These are phyloP conservation scores for Acleris laterana DNA, from an alignment of 2,888 invertebrate species.

Conservation along the genomic window DNA sequence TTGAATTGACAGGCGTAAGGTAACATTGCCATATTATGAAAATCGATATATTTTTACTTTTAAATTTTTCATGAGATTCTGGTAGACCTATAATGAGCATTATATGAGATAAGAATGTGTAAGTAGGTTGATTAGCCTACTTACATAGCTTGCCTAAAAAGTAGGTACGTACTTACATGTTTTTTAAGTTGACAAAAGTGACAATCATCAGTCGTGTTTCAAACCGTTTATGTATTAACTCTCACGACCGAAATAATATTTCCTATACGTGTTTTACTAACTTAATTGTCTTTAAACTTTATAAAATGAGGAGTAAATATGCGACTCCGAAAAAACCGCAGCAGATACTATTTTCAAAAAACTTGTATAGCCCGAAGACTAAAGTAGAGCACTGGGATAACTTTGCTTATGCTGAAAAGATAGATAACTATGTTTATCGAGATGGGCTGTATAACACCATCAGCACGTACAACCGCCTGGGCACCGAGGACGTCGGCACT, in stretches of 20 bases:
- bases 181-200: not conserved
- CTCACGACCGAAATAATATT: not conserved
- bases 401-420: constrained; percentile 67
- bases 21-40: too few relatives aligned
- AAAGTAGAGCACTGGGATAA: constrained; percentile 80
- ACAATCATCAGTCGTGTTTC: not conserved
- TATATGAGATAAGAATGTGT: too few relatives aligned
- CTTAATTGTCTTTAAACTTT: constrained; percentile 16
- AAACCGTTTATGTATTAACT: not conserved
- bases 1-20: too few relatives aligned
- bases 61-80: too few relatives aligned
- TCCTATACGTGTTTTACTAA: not conserved
- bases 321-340: constrained; percentile 72
- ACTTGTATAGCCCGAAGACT: constrained; percentile 63
- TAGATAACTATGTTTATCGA: constrained; percentile 79
- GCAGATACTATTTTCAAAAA: constrained; percentile 77
- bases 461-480: constrained; percentile 77
- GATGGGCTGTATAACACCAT: constrained; percentile 73
- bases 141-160: too few relatives aligned
- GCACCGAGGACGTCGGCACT: constrained; percentile 65
- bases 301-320: constrained; percentile 60
- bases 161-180: too few relatives aligned
- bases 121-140: too few relatives aligned
- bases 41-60: too few relatives aligned
- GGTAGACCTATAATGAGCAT: too few relatives aligned